Conservation (phyloP, 2,888 invertebrate genomes). For the Amphipyra tragopoginis region DNA sequence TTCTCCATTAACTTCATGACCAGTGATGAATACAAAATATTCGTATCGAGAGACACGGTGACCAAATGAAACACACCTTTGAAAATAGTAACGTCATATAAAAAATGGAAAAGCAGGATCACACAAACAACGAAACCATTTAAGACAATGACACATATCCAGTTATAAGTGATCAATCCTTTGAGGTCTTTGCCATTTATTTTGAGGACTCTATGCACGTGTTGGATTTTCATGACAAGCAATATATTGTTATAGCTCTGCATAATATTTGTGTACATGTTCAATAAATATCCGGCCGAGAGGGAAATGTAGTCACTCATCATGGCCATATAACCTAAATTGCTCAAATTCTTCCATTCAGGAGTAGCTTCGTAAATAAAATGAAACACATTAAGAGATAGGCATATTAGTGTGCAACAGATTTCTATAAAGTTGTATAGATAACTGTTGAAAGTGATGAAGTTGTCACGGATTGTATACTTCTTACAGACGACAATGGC, state of each 20-base stretch:
- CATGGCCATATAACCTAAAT: background rate
- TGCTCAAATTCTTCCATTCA: background rate
- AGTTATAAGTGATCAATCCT: background rate
- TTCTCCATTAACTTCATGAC: slow-evolving; percentile 19
- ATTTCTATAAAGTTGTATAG: background rate
- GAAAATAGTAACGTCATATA: background rate
- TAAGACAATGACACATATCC: slow-evolving; percentile 1
- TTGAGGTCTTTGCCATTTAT: background rate
- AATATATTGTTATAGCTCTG: slow-evolving; percentile 9
- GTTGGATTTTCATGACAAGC: slow-evolving; percentile 7
- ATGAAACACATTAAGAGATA: background rate
- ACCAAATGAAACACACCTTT: background rate
- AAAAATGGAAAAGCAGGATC: slow-evolving; percentile 1
- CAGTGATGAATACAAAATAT: slow-evolving; percentile 14
- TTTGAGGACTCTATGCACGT: slow-evolving; percentile 5
- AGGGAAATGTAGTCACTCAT: no score
- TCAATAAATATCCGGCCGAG: background rate
- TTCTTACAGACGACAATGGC: background rate
- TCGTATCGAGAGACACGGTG: slow-evolving; percentile 4
- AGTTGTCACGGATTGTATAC: slow-evolving; percentile 2
- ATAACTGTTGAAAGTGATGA: background rate
- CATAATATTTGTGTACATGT: slow-evolving; percentile 5
- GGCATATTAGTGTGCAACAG: background rate
- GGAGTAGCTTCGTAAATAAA: background rate
- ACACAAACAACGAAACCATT: background rate